Percentiles rank a stretch among this genome's conserved stretches.
These are phyloP conservation scores for Daphoenositta chrysoptera DNA, from an alignment of 2,113 vertebrate genomes.

Conservation along the genomic window DNA sequence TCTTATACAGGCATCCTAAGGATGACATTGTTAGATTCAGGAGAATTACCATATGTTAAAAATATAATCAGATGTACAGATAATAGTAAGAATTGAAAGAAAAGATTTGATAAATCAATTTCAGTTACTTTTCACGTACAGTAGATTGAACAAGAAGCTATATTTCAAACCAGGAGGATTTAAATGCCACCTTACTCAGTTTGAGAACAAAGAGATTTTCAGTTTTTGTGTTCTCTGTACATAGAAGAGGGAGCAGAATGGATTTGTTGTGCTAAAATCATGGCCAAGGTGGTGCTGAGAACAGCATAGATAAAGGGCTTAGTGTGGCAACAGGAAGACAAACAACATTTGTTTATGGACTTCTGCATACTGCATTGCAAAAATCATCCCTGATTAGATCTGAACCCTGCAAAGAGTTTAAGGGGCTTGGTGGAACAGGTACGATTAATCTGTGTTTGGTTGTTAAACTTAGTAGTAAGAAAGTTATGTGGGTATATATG, in stretches of 20 bases:
- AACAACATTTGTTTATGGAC: background rate
- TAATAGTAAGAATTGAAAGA: background rate
- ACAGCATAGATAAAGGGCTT: background rate
- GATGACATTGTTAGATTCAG: background rate
- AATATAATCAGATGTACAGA: background rate
- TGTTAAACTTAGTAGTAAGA: background rate
- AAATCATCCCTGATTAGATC: background rate
- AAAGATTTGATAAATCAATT: background rate
- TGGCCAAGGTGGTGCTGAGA: background rate
- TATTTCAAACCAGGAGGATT: background rate
- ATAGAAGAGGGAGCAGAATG: background rate
- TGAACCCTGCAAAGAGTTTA: background rate
- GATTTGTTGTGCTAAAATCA: background rate
- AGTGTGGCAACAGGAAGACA: background rate
- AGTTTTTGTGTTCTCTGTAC: background rate
- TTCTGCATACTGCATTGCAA: background rate
- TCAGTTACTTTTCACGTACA: background rate
- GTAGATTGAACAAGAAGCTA: background rate
- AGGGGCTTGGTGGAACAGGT: background rate
- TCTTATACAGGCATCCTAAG: background rate
- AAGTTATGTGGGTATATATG: background rate
- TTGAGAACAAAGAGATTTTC: slow-evolving; percentile 25
- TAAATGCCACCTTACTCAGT: background rate
- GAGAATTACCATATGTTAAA: background rate
- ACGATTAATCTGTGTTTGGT: background rate